Conservation (phyloP, 2,797 vertebrate genomes). For the Sorex maritimensis region DNA sequence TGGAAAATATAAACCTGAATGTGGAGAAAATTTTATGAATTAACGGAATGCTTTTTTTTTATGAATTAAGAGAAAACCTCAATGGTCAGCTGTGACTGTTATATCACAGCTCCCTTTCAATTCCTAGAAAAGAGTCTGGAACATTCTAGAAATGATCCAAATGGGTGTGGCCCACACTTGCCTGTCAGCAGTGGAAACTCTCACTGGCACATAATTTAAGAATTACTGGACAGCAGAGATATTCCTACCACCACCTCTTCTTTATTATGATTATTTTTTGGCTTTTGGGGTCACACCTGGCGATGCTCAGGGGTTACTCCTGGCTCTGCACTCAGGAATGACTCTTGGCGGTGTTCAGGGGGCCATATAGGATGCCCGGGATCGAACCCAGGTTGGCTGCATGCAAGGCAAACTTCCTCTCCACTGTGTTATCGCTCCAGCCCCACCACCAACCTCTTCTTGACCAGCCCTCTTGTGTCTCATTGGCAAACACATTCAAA, state of each 20-base stretch:
- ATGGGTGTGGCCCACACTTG: neutral
- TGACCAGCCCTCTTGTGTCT: neutral
- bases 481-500: neutral
- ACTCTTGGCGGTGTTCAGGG: too few species aligned
- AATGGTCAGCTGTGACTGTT: neutral
- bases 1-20: neutral
- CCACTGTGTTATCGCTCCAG: too few species aligned
- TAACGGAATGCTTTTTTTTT: neutral
- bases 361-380: too few species aligned
- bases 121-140: neutral
- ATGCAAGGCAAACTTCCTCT: too few species aligned
- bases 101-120: neutral
- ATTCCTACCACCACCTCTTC: too few species aligned
- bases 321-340: too few species aligned
- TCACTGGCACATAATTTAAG: neutral
- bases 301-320: too few species aligned
- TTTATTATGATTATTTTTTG: too few species aligned
- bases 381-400: too few species aligned
- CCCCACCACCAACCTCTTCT: neutral
- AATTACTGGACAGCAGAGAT: neutral
- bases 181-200: neutral
- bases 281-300: too few species aligned
- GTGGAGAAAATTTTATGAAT: constrained; percentile 2
- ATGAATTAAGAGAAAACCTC: neutral
- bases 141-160: constrained; percentile 30